Evolutionary conservation across 2,888 invertebrate species (phyloP), one percentile per base, ranked within the genome.

Genomic region (Antitype chi): DNA sequence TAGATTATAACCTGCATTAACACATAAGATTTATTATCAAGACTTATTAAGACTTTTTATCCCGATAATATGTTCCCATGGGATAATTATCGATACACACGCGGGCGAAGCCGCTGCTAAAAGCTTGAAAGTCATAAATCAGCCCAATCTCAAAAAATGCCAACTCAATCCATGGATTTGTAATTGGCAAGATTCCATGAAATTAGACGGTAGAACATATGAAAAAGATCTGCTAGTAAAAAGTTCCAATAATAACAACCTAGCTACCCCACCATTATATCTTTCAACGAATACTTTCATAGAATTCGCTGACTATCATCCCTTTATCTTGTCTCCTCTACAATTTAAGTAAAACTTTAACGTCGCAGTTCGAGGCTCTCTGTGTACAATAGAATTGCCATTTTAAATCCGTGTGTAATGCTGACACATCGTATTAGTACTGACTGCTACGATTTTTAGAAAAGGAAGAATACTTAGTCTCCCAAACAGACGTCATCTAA

Each of bases 241-340:
- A 55, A 32, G 6, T 55, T 32, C 20, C 1, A 47, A 32, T 47
- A 47, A 20, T n/a, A 4, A 47, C 23, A 73, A 32, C 28, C 0
- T 32, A 28, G 2, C 15, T 0, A 49, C 57, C 23, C 11, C 7
- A 4, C 23, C 43, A 28, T 74, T n/a, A 52, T 32, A 64, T 28
- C 15, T 78, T 59, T 52, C 5, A 53, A 23, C 28, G 32, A 78
- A 76, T 23, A 43, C 43, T n/a, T 52, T 1, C n/a, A 78, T 17
- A 23, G 28, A 68, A 60, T 53, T 52, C 20, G 76, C 79, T 53
- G 59, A 76, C 69, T 43, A 52, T 32, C 25, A 32, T 23, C 8
- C 23, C 2, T 60, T 47, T 47, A 60, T 60, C 69, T 49, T 23
- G 23, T 32, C 53, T 38, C 53, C 32, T 17, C 23, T 53, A 62